These are phyloP conservation scores for Neotoma lepida DNA, from an alignment of 2,113 vertebrate species.

Conservation along the genomic window DNA sequence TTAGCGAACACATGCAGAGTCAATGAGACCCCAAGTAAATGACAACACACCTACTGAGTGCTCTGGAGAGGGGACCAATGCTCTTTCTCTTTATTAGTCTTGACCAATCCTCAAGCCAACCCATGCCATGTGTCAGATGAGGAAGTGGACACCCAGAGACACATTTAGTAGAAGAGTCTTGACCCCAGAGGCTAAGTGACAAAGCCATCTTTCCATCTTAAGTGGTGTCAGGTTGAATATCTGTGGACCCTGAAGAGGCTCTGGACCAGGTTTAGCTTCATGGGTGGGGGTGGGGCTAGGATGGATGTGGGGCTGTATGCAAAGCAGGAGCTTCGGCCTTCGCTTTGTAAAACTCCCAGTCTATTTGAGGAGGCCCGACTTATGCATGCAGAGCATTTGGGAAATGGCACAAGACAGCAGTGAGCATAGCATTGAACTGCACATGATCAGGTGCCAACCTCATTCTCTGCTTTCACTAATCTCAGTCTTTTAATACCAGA, in stretches of 20 bases:
- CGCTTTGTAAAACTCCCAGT: constrained; percentile 45
- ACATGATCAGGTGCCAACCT: constrained; percentile 73
- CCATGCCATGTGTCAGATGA: background rate
- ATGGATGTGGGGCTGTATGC: background rate
- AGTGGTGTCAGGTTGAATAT: background rate
- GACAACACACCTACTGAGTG: background rate
- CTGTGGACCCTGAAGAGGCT: background rate
- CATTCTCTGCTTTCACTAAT: constrained; percentile 69
- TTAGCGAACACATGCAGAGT: background rate
- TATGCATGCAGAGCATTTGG: constrained; percentile 68
- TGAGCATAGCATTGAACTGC: constrained; percentile 55
- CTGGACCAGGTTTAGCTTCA: background rate
- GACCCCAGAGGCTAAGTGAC: background rate
- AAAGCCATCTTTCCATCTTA: background rate
- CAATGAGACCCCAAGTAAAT: background rate
- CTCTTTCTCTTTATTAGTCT: background rate
- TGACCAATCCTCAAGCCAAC: background rate
- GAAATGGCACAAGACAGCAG: constrained; percentile 66
- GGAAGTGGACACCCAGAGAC: background rate
- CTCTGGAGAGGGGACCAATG: background rate
- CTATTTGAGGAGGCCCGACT: constrained; percentile 67
- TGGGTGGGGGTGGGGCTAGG: background rate
- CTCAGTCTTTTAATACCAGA: constrained; percentile 75
- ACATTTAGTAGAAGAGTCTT: background rate
- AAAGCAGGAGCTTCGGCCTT: constrained; percentile 30